Evolutionary conservation across 2,113 vertebrate genomes (phyloP).

Genomic region (Mola mola): DNA sequence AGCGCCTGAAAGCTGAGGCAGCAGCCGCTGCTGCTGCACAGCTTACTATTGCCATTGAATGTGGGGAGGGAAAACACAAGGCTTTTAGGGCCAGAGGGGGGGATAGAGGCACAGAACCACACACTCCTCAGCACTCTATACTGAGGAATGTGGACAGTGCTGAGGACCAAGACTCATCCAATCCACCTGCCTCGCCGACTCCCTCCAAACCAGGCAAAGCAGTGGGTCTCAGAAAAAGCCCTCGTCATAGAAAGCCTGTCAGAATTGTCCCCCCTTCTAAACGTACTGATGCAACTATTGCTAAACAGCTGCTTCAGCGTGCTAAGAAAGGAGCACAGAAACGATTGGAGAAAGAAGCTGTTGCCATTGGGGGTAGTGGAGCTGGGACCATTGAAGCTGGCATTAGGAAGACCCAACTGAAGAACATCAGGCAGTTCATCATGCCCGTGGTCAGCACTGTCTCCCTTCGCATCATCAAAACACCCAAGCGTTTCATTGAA

Average conservation of each 20-base stretch:
- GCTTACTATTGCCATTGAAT: slow-evolving; percentile 70
- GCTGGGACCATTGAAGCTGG: slow-evolving; percentile 74
- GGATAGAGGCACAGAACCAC: slow-evolving; percentile 81
- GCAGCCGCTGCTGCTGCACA: slow-evolving; percentile 79
- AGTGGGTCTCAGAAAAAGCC: slow-evolving; percentile 89
- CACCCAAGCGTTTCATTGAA: slow-evolving; percentile 97
- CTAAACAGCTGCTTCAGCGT: slow-evolving; percentile 95
- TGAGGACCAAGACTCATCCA: slow-evolving; percentile 70
- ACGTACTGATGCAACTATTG: slow-evolving; percentile 94
- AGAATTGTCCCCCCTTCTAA: slow-evolving; percentile 94
- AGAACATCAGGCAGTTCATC: slow-evolving; percentile 97
- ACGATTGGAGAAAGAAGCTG: slow-evolving; percentile 91
- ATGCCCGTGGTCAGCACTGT: slow-evolving; percentile 98
- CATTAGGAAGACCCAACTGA: slow-evolving; percentile 93
- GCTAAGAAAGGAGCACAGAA: slow-evolving; percentile 93
- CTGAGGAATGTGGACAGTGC: slow-evolving; percentile 54
- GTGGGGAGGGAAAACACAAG: slow-evolving; percentile 86
- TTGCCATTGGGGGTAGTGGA: slow-evolving; percentile 56
- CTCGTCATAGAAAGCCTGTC: slow-evolving; percentile 93
- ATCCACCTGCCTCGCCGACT: slow-evolving; percentile 76
- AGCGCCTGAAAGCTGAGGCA: slow-evolving; percentile 88
- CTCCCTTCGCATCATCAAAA: slow-evolving; percentile 96
- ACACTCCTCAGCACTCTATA: slow-evolving; percentile 59
- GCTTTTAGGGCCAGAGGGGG: slow-evolving; percentile 84
- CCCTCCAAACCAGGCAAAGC: slow-evolving; percentile 80